phyloP scores from a whole-genome alignment of 2,888 invertebrate genomes.

The Heliothis peltigera region DNA sequence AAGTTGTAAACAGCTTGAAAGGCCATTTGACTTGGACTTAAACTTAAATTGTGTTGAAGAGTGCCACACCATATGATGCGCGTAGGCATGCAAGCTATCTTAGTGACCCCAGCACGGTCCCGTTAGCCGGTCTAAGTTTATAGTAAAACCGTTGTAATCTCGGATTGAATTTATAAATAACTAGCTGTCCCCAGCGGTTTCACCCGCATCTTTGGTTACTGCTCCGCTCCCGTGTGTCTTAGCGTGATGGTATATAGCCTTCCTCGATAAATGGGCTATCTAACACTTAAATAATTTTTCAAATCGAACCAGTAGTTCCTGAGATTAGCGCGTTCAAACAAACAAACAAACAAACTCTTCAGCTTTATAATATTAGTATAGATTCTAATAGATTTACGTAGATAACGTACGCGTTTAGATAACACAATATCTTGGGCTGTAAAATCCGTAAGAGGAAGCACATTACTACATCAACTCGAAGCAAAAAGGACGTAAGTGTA shows the following conservation, averaged over 20 bases:
- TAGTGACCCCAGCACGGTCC: conserved; percentile 39
- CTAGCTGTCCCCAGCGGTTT: too few species aligned
- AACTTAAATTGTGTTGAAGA: conserved; percentile 18
- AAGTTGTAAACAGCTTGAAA: conserved; percentile 21
- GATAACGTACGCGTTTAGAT: conserved; percentile 54
- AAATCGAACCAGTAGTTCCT: too few species aligned
- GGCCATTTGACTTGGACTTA: conserved; percentile 17
- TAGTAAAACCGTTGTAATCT: conserved; percentile 60
- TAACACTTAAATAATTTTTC: too few species aligned
- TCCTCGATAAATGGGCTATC: too few species aligned
- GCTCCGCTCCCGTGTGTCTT: too few species aligned
- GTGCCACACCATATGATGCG: conserved; percentile 11
- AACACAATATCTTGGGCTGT: conserved; percentile 25
- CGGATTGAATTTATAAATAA: conserved; percentile 64
- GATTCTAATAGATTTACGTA: conserved; percentile 51
- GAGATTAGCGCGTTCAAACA: too few species aligned
- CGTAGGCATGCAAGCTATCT: conserved; percentile 39
- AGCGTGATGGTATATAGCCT: too few species aligned
- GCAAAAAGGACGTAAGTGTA: neutral
- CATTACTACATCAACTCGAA: conserved; percentile 3
- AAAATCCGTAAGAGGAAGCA: neutral
- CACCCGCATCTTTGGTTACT: too few species aligned
- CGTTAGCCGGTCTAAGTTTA: conserved; percentile 59
- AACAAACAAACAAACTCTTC: too few species aligned
- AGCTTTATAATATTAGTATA: too few species aligned